Base-by-base conservation (phyloP, 2,797 vertebrate genomes). In the Pelodytes ibericus region DNA sequence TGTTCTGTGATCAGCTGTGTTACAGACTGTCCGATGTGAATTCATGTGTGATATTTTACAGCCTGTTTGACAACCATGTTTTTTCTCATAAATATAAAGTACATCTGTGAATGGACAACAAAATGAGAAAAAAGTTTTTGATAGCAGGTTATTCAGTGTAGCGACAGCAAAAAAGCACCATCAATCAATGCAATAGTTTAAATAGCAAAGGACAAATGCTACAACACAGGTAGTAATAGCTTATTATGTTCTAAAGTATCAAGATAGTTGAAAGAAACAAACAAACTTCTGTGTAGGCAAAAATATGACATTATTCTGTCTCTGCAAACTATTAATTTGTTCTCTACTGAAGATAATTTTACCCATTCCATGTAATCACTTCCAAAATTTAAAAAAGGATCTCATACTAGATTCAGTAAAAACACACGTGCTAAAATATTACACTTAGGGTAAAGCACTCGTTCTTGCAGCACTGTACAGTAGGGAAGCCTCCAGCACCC, bases 1-100 rank as follows among this genome's bases (percentile, higher is more conserved):
- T 44, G n/a, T 41, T 61, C 57, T 79, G 71, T 62, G 70, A 68
- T 53, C 58, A 68, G 30, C 60, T 59, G 57, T 44, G 64, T 71
- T 68, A 39, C 75, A 72, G 75, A 72, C 75, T 65, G 68, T 71
- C 75, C 75, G 66, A 10, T 78, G 75, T 72, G 75, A 71, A 62
- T 79, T 73, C 57, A 72, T 73, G 68, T 69, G 44, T 64, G 29
- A 29, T 68, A 29, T 30, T 79, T 79, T 79, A 79, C 64, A 56
- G 57, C 64, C 71, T 68, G 30, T 62, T 61, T 79, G 71, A 73
- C 76, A 79, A 44, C 56, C 29, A 68, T 53, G 56, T 27, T 44
- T 62, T 56, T 79, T 60, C 75, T 79, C 76, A 79, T 73, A 79
- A 79, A 79, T 79, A 79, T 79, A 79, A 68, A 79, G 56, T 73